A percentile compares a stretch with the other conserved stretches of the same genome.
These are phyloP conservation scores for Malurus alboscapulatus DNA, from an alignment of 2,113 vertebrate species.

Conservation along the genomic window DNA sequence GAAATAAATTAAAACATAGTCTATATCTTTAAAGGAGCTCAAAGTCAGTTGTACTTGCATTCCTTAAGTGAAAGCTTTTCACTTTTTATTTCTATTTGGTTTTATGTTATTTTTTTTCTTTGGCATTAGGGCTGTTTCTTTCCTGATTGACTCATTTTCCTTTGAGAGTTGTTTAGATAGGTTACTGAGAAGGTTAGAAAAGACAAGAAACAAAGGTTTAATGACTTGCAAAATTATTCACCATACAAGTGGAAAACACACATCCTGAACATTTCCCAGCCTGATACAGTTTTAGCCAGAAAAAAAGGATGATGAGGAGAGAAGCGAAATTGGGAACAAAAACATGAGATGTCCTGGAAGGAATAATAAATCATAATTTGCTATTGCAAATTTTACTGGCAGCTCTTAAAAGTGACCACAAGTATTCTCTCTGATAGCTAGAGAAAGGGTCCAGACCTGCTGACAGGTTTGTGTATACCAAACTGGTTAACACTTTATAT, in stretches of 20 bases:
- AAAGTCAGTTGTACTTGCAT: background rate
- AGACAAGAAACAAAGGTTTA: slow-evolving; percentile 42
- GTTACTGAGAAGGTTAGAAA: slow-evolving; percentile 22
- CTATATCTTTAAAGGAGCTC: background rate
- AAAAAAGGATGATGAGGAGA: background rate
- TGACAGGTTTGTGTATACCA: background rate
- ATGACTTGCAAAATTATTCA: slow-evolving; percentile 21
- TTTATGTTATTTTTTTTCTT: background rate
- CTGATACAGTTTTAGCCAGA: background rate
- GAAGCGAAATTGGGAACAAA: background rate
- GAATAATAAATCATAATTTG: background rate
- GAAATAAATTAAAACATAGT: background rate
- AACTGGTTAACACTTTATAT: background rate
- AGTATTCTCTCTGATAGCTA: background rate
- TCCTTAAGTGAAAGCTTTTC: background rate
- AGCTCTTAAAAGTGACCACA: slow-evolving; percentile 13
- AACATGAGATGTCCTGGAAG: background rate
- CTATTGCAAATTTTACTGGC: slow-evolving; percentile 10
- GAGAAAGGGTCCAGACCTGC: background rate
- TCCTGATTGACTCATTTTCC: slow-evolving; percentile 17
- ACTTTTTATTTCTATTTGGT: background rate
- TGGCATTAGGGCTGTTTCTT: background rate
- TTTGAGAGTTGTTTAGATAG: slow-evolving; percentile 32
- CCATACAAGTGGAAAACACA: background rate
- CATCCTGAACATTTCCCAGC: slow-evolving; percentile 11